phyloP scores from a whole-genome alignment of 1,140 invertebrate species.

The Aphidius gifuensis region DNA sequence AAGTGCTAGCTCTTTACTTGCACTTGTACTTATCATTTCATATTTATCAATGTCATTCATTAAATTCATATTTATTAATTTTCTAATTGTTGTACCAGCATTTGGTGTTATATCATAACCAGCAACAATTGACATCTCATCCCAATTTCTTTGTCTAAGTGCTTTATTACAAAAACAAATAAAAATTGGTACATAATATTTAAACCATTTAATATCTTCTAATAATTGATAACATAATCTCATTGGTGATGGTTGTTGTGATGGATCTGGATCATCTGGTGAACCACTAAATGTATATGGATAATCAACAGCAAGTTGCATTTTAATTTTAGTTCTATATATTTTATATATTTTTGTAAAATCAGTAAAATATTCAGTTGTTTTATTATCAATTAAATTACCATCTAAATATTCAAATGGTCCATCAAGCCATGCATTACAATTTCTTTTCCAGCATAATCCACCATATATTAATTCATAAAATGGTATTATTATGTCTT shows the following conservation, averaged over 20 bases:
- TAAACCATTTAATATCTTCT: constrained; percentile 75
- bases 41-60: constrained; percentile 73
- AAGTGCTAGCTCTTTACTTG: constrained; percentile 81
- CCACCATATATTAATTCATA: constrained; percentile 63
- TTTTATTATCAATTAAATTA: constrained; percentile 66
- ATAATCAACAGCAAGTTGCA: constrained; percentile 66
- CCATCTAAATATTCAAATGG: constrained; percentile 80
- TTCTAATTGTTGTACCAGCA: constrained; percentile 78
- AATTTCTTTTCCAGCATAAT: constrained; percentile 74
- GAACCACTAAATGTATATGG: constrained; percentile 61
- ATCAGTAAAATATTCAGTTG: constrained; percentile 71
- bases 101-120: constrained; percentile 83
- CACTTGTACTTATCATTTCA: constrained; percentile 85
- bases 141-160: constrained; percentile 84
- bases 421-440: constrained; percentile 88
- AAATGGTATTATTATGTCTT: constrained; percentile 67
- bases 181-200: constrained; percentile 74
- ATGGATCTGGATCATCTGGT: constrained; percentile 73
- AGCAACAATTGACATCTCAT: constrained; percentile 81
- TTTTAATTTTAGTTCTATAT: constrained; percentile 76
- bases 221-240: constrained; percentile 70
- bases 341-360: constrained; percentile 76
- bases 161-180: constrained; percentile 85
- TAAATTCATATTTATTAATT: constrained; percentile 75
- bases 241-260: constrained; percentile 73